Percentiles rank a stretch among this genome's conserved stretches.
Evolutionary conservation across 2,113 vertebrate species (phyloP).

Genomic region (Irena cyanogastra): DNA sequence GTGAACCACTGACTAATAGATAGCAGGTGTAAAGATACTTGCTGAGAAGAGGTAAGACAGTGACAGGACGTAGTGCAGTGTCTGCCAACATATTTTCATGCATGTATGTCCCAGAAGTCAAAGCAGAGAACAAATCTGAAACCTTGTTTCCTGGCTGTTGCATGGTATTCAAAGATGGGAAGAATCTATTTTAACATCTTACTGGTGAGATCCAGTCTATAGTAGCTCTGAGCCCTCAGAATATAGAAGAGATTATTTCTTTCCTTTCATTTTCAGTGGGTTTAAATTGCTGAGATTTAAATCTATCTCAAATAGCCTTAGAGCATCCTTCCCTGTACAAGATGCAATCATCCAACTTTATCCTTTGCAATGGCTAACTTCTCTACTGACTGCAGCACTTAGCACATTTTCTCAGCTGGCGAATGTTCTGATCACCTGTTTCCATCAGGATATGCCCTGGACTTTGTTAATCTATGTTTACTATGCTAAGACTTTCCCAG

Average conservation of each 20-base stretch:
- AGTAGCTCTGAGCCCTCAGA: background rate
- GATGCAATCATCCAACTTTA: background rate
- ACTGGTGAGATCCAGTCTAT: background rate
- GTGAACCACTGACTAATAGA: background rate
- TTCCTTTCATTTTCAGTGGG: background rate
- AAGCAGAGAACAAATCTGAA: background rate
- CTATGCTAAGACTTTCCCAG: background rate
- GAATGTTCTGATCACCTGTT: background rate
- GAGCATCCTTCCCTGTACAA: background rate
- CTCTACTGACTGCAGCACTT: background rate
- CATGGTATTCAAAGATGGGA: background rate
- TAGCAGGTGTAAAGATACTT: background rate
- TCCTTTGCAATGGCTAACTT: background rate
- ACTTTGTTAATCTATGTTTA: constrained; percentile 11
- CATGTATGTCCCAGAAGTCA: background rate
- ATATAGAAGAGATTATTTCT: background rate
- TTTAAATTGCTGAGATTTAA: background rate
- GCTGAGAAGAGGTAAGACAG: background rate
- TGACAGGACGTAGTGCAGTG: background rate
- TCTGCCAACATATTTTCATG: background rate
- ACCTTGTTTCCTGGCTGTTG: background rate
- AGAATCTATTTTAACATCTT: background rate
- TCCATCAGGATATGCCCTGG: background rate
- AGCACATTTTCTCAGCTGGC: background rate
- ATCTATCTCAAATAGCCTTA: background rate